Conservation (phyloP, 1,140 invertebrate genomes). For the Arctopsyche grandis region DNA sequence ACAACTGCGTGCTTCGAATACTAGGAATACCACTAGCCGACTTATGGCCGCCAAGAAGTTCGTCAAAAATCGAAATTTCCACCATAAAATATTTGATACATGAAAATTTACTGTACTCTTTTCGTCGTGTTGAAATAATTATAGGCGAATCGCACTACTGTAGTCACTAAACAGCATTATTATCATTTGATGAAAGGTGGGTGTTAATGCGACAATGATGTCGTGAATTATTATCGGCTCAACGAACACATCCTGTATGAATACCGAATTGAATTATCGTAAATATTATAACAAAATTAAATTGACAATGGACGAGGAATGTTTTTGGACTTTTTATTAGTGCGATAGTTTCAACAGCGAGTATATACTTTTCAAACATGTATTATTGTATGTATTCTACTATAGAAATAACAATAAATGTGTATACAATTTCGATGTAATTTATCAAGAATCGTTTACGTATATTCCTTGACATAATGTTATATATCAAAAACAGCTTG, state of each 20-base stretch:
- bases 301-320: too few relatives aligned
- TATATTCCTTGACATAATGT: conserved; percentile 50
- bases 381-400: too few relatives aligned
- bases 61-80: not conserved
- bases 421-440: conserved; percentile 30
- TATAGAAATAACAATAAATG: too few relatives aligned
- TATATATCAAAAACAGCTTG: conserved; percentile 54
- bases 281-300: not conserved
- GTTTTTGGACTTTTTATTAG: too few relatives aligned
- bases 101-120: too few relatives aligned
- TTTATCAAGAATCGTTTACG: conserved; percentile 52
- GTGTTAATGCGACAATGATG: conserved; percentile 38
- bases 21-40: too few relatives aligned
- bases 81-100: too few relatives aligned
- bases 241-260: conserved; percentile 33
- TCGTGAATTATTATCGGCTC: conserved; percentile 21
- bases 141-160: too few relatives aligned
- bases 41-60: not conserved
- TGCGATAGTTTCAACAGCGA: too few relatives aligned
- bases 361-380: too few relatives aligned
- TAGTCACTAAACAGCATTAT: not conserved
- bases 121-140: too few relatives aligned
- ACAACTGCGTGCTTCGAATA: not conserved
- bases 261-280: conserved; percentile 7
- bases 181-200: conserved; percentile 15